These are phyloP conservation scores for Therioaphis trifolii DNA, from an alignment of 2,888 invertebrate species.

Conservation along the genomic window DNA sequence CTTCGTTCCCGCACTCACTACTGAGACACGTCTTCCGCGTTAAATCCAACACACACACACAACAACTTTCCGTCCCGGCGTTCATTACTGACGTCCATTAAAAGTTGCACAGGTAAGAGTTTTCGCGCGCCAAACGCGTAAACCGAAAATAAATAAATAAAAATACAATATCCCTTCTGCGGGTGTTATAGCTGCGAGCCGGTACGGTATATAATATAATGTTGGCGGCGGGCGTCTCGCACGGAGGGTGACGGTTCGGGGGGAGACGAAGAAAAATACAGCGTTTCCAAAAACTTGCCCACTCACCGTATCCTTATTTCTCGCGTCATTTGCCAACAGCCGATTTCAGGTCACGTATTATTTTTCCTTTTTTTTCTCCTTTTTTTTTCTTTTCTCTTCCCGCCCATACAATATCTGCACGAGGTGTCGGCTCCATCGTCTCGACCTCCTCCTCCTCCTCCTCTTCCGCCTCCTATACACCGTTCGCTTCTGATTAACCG, in stretches of 20 bases:
- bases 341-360: conserved; percentile 62
- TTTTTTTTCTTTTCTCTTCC: neutral
- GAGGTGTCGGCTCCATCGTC: conserved; percentile 16
- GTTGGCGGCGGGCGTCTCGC: neutral
- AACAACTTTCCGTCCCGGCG: too few species aligned
- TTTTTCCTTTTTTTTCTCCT: neutral
- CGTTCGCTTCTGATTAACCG: conserved; percentile 53
- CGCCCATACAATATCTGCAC: neutral
- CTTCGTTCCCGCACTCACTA: neutral
- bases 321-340: conserved; percentile 59
- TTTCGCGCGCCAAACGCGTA: neutral
- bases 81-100: conserved; percentile 35
- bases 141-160: conserved; percentile 48
- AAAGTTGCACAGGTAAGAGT: conserved; percentile 37
- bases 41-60: neutral
- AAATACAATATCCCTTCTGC: neutral
- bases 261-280: conserved; percentile 38
- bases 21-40: neutral
- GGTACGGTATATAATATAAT: neutral
- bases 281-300: conserved; percentile 56
- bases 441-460: neutral
- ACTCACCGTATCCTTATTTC: conserved; percentile 62
- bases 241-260: neutral
- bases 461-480: too few species aligned
- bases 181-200: neutral